phyloP scores from a whole-genome alignment of 1,140 invertebrate genomes.

The Bombus huntii region DNA sequence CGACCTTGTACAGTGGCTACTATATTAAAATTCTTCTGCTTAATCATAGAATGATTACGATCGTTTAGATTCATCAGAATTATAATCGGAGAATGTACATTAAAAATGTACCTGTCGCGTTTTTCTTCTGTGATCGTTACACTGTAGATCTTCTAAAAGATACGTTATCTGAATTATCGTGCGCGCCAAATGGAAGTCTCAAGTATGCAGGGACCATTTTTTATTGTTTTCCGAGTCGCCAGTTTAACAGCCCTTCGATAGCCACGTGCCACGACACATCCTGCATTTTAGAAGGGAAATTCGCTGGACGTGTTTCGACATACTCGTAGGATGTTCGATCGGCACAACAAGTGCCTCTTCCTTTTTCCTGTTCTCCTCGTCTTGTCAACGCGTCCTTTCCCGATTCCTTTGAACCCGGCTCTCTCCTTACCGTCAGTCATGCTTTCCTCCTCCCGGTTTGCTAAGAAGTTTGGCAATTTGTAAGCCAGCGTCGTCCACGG shows the following conservation, averaged over 20 bases:
- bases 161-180: not conserved
- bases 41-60: too few species aligned
- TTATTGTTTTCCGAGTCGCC: not conserved
- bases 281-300: constrained; percentile 46
- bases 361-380: constrained; percentile 33
- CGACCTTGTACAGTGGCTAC: not conserved
- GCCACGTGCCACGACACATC: constrained; percentile 19
- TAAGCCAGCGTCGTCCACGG: constrained; percentile 58
- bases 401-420: not conserved
- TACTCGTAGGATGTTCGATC: constrained; percentile 61
- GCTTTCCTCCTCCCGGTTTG: constrained; percentile 19
- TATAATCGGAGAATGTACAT: too few species aligned
- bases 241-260: too few species aligned
- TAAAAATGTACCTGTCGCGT: too few species aligned
- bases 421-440: not conserved
- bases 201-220: not conserved
- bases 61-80: too few species aligned
- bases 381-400: constrained; percentile 3
- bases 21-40: too few species aligned
- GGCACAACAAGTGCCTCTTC: constrained; percentile 58
- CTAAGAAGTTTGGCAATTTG: constrained; percentile 67
- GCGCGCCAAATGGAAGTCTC: not conserved
- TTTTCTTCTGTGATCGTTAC: not conserved
- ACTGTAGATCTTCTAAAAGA: not conserved
- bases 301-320: constrained; percentile 33